Evolutionary conservation across 2,888 invertebrate genomes (phyloP), one percentile per base, ranked within the genome.

Genomic region (Camptogramma bilineatum): DNA sequence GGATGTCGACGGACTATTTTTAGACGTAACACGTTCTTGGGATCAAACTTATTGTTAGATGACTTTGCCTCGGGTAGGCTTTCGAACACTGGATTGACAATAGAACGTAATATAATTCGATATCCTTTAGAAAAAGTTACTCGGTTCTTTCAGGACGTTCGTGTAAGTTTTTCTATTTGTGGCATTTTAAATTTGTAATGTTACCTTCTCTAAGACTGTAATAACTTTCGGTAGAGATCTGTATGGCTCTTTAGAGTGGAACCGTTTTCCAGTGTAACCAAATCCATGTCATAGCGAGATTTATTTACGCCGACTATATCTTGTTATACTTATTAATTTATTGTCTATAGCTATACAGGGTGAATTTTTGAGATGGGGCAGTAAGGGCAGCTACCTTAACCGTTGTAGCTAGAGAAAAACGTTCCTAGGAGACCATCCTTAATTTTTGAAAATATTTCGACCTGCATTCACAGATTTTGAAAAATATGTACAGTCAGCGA

Each of bases 11-110:
- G 76, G 78, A 80, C 70, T 66, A 77, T 76, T 74, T 75, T 82
- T 82, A 83, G 77, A 80, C 76, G 78, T 79, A 78, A 81, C 79
- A 80, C 77, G 76, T 87, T 84, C 81, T 88, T 88, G 91, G 91
- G 91, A 91, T 85, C 91, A 91, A 91, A 87, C 84, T 83, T 83
- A 77, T 73, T 70, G 72, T 73, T 81, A 83, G 78, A 61, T 42
- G 52, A 48, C 18, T 64, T 52, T 44, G 61, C 57, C 58, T 58
- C 28, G 48, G 39, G 28, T 46, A 51, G 51, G 58, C 66, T 52
- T n/a, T 59, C 62, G 67, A 73, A 73, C 73, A 79, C 76, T 77
- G 78, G 80, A 81, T 80, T 76, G 76, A 81, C 74, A 69, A 63
- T 70, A 72, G 55, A 59, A 68, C 72, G 64, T 75, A 74, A 68